Percentiles rank a stretch among this genome's conserved stretches.
Conservation (phyloP, 2,797 vertebrate genomes). For the Anguilla obscura region DNA sequence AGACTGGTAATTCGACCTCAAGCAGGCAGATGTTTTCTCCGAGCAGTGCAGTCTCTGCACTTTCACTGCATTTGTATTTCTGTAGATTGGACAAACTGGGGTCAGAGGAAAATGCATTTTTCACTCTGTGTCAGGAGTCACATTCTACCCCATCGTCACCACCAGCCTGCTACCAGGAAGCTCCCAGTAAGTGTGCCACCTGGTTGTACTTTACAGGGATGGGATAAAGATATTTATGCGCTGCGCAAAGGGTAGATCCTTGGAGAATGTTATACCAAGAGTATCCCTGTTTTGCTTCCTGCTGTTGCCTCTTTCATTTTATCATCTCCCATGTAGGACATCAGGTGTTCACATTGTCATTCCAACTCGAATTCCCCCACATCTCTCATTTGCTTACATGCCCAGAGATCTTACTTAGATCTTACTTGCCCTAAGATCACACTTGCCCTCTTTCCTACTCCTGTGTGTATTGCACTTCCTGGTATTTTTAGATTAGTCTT, state of each 20-base stretch:
- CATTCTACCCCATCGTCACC: not conserved
- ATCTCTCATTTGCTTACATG: not conserved
- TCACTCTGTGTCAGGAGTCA: not conserved
- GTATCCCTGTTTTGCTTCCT: not conserved
- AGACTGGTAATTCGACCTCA: not conserved
- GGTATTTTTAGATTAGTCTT: not conserved
- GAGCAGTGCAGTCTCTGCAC: not conserved
- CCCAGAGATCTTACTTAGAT: not conserved
- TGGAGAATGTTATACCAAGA: not conserved
- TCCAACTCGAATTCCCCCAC: not conserved
- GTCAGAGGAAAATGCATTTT: not conserved
- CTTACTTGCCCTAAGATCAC: too few species aligned
- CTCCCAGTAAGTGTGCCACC: too few species aligned
- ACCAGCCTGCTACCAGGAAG: not conserved
- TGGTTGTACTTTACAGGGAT: too few species aligned
- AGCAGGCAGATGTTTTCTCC: not conserved
- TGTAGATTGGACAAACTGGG: not conserved
- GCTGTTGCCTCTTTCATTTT: not conserved
- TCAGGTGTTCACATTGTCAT: not conserved
- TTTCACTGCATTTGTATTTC: not conserved
- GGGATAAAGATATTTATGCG: too few species aligned
- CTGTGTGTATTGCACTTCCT: not conserved
- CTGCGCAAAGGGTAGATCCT: not conserved
- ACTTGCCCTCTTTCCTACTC: not conserved
- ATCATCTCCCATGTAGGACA: not conserved